Evolutionary conservation across 2,113 vertebrate genomes (phyloP), one percentile per base, ranked within the genome.

Genomic region (Bos javanicus): DNA sequence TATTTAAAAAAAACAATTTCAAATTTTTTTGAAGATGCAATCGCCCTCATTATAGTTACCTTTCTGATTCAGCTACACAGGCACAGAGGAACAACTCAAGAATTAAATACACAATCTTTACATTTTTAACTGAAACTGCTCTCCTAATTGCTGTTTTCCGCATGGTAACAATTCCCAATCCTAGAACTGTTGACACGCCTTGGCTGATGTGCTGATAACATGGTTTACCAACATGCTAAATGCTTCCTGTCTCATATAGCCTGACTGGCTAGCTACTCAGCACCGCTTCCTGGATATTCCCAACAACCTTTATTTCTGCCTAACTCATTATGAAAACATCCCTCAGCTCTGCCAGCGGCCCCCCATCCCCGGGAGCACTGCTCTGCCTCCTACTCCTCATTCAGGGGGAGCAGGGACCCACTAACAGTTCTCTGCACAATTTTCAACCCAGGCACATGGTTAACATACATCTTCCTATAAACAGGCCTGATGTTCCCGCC

Each of bases 321-420:
- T 60, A 78, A 81, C 78, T 93, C 82, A 80, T 96, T 95, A 94
- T 57, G 86, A 91, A 95, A 94, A 95, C 25, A 83, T 83, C 96
- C 43, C 50, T 86, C 74, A 93, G 80, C 56, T 76, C 30, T 91
- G 86, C 43, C 80, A 97, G 67, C 2, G 56, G 57, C 15, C 48
- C 92, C 96, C 87, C 88, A 54, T 28, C 94, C 83, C 50, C 33
- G 25, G 54, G 13, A 92, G 57, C 62, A 92, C 39, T 57, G n/a
- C 26, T 62, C 46, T 86, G n/a, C 33, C n/a, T 89, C 50, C 57
- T 21, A 43, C 12, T 88, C 28, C 76, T 91, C 26, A 57, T 43
- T 93, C 91, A 96, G 94, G 80, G 0, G 0, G 83, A 90, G 39
- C 64, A 87, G 17, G 30, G 62, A 43, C 54, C 46, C 57, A 50